Base-by-base conservation (phyloP, 2,888 invertebrate genomes). In the Lissonota sp. region DNA sequence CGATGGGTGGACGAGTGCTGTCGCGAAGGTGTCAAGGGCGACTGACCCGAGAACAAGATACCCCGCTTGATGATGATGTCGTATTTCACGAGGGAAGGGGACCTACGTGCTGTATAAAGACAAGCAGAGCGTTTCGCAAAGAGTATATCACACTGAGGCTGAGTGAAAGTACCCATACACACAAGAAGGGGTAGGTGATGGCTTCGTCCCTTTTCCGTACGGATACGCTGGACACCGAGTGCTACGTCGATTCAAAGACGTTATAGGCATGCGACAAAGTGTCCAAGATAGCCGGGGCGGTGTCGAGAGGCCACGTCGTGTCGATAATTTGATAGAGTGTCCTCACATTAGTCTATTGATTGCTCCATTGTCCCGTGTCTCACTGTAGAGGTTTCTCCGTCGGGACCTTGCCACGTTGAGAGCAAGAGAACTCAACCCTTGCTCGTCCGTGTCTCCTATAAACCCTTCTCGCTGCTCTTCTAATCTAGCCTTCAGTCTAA, bases 301-400 rank as follows among this genome's bases (percentile, higher is more conserved):
- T 87, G 87, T 86, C 84, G 79, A 26, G 80, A 83, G 86, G 86
- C 85, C 88, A 84, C 86, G 87, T 90, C 91, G 85, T 89, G 87
- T 90, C 90, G 90, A 92, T 92, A 92, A 92, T 92, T 92, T 87
- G 90, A 92, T 92, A 89, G 91, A 89, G 90, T 89, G 89, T 91
- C 91, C 92, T 90, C 91, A 90, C 91, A 92, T 92, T 92, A 92
- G 91, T 91, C 90, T 92, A 92, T 92, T 92, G 92, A 92, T 92
- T 92, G 92, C 90, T 88, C 91, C 90, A 92, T 92, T 92, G 92
- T 92, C 88, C 87, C 85, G 63, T 71, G 63, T 71, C 75, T 51
- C 71, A 44, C 53, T 16, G 73, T 44, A 44, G 46, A 55, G 71
- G 58, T 62, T 80, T 40, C 80, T 77, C 58, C 73, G 37, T 66